Conservation (phyloP, 2,113 vertebrate species). For the Perognathus longimembris region DNA sequence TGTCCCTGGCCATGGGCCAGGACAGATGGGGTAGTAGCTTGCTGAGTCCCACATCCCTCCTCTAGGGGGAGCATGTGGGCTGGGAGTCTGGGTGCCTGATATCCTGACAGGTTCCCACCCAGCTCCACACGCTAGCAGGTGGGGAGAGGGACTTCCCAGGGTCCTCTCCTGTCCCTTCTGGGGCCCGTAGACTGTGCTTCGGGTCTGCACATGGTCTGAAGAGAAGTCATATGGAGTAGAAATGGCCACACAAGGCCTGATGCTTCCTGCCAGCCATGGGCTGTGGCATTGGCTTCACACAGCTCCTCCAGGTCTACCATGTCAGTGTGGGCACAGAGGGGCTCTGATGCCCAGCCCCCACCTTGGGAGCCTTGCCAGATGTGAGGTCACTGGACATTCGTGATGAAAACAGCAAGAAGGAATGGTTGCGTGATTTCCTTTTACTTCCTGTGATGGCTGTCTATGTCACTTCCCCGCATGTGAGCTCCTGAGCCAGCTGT, state of each 20-base stretch:
- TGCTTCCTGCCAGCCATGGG: no score
- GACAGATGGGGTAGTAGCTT: no score
- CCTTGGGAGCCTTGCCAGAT: no score
- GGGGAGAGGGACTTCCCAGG: not conserved
- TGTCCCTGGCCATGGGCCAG: not conserved
- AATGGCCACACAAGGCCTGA: not conserved
- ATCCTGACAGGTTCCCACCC: not conserved
- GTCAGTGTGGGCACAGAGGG: not conserved
- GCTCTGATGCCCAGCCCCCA: not conserved
- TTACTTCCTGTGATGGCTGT: not conserved
- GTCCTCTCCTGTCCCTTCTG: not conserved
- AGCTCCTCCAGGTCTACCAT: no score
- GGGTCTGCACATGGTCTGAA: not conserved
- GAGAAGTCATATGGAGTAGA: not conserved
- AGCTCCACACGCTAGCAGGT: no score
- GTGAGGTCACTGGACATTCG: not conserved
- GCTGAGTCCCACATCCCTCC: no score
- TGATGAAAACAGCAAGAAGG: not conserved
- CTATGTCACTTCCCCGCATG: not conserved
- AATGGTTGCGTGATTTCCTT: not conserved
- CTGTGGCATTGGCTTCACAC: no score
- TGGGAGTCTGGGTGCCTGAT: no score
- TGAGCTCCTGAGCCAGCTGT: not conserved
- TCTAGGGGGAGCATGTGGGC: not conserved
- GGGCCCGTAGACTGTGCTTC: not conserved